Conservation (phyloP, 2,797 vertebrate species). For the Acomys russatus region DNA sequence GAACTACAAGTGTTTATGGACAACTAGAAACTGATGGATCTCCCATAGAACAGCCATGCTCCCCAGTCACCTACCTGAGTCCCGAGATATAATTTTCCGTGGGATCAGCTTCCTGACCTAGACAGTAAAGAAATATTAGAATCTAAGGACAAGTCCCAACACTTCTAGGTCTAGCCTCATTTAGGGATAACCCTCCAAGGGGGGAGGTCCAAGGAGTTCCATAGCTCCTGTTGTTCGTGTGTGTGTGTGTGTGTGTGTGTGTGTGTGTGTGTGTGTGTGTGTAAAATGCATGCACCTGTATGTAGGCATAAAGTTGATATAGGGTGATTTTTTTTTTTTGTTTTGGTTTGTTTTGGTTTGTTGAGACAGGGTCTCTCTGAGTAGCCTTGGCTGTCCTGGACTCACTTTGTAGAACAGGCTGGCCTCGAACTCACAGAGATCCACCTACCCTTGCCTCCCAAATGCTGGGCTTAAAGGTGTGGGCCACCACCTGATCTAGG, state of each 20-base stretch:
- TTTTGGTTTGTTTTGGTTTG: too few relatives aligned
- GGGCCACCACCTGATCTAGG: too few relatives aligned
- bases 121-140: slow-evolving; percentile 10
- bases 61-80: slow-evolving; percentile 73
- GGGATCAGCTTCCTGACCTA: slow-evolving; percentile 77
- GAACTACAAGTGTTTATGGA: background rate
- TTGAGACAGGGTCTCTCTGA: too few relatives aligned
- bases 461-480: too few relatives aligned
- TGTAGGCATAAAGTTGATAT: background rate
- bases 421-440: too few relatives aligned
- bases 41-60: background rate
- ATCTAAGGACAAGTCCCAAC: background rate
- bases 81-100: slow-evolving; percentile 56
- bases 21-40: background rate
- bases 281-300: background rate
- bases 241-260: background rate
- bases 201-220: background rate
- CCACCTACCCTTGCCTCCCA: too few relatives aligned
- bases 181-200: background rate
- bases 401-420: too few relatives aligned
- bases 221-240: background rate
- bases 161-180: background rate
- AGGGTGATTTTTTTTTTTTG: too few relatives aligned
- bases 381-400: too few relatives aligned
- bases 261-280: background rate